Evolutionary conservation across 2,888 invertebrate species (phyloP).

Genomic region (Rhopalosiphum nymphaeae): DNA sequence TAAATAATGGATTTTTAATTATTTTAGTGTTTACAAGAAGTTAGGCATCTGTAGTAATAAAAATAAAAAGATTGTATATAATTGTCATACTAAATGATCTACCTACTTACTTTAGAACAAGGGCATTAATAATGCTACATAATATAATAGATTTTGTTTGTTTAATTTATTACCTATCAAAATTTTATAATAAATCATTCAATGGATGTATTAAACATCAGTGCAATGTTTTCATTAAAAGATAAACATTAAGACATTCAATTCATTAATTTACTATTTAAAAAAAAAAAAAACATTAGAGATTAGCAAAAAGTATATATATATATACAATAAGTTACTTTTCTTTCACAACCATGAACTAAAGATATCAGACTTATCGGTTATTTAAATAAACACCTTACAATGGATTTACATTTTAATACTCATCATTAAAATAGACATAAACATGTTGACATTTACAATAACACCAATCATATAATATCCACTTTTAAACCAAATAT

Average conservation of each 20-base stretch:
- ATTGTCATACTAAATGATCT: not conserved
- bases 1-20: not conserved
- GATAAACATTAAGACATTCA: constrained; percentile 2
- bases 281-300: not conserved
- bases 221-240: not conserved
- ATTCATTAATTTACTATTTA: constrained; percentile 17
- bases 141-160: not conserved
- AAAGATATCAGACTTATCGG: not conserved
- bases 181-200: not conserved
- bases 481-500: not conserved
- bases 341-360: not conserved
- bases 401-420: not conserved
- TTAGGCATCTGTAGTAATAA: not conserved
- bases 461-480: not conserved
- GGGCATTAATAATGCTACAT: not conserved
- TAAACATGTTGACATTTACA: not conserved
- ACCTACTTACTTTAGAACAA: not conserved
- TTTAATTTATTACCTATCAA: not conserved
- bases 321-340: not conserved
- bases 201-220: not conserved
- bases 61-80: not conserved
- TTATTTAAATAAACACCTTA: not conserved
- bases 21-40: not conserved
- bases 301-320: not conserved
- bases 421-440: not conserved